phyloP scores from a whole-genome alignment of 2,113 vertebrate species.

The Mixornis gularis region DNA sequence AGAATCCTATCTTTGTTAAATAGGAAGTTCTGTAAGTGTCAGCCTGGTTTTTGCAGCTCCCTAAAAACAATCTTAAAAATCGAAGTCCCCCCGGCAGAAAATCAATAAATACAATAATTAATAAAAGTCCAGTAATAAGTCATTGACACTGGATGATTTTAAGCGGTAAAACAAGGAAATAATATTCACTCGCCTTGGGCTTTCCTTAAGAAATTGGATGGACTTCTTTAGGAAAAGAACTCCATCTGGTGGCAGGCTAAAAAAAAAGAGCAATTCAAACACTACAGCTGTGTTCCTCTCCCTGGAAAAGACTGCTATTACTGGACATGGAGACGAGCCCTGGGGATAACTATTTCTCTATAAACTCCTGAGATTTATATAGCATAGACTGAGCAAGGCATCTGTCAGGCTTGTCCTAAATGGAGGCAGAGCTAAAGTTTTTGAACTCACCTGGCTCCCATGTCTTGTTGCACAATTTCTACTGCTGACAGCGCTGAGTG shows the following conservation, averaged over 20 bases:
- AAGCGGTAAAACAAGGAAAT: not conserved
- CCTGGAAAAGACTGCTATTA: not conserved
- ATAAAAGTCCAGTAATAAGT: not conserved
- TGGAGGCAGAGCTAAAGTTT: not conserved
- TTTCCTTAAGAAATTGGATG: not conserved
- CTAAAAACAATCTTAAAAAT: not conserved
- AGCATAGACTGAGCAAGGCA: not conserved
- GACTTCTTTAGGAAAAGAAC: slow-evolving; percentile 52
- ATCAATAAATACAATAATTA: not conserved
- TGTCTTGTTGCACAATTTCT: fast-evolving
- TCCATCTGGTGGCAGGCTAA: slow-evolving; percentile 52
- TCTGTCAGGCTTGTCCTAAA: not conserved
- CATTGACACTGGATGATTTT: not conserved
- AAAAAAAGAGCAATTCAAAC: not conserved
- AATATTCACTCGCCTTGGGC: not conserved
- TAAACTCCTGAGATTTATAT: not conserved
- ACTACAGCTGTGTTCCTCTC: fast-evolving
- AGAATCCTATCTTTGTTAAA: not conserved
- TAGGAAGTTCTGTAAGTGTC: not conserved
- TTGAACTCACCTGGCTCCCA: not conserved
- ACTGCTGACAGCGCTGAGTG: fast-evolving
- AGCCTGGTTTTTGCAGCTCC: not conserved
- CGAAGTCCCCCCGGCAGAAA: not conserved
- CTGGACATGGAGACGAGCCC: not conserved
- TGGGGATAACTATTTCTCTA: not conserved